Evolutionary conservation across 2,888 invertebrate species (phyloP).

Genomic region (Meloe dianella): DNA sequence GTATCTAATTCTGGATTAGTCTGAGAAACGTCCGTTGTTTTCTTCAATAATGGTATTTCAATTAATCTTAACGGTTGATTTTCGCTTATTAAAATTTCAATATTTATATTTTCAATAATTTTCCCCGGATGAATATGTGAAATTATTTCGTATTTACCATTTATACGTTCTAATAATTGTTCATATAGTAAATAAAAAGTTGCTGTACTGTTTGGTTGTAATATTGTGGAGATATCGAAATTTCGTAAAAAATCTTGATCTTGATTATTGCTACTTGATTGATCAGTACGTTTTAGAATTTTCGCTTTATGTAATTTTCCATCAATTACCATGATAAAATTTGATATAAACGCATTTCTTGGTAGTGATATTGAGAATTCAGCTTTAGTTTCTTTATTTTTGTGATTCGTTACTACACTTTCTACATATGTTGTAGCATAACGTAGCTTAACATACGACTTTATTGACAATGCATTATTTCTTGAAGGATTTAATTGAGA

Average conservation of each 20-base stretch:
- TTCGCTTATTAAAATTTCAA: slow-evolving; percentile 50
- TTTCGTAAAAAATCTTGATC: slow-evolving; percentile 36
- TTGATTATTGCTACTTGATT: slow-evolving; percentile 67
- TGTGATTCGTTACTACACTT: slow-evolving; percentile 67
- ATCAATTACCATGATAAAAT: slow-evolving; percentile 68
- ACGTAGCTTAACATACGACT: slow-evolving; percentile 46
- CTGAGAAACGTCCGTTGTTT: slow-evolving; percentile 34
- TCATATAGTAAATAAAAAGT: slow-evolving; percentile 75
- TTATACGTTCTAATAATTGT: slow-evolving; percentile 67
- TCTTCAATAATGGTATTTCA: slow-evolving; percentile 19
- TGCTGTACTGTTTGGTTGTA: slow-evolving; percentile 66
- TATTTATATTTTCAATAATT: slow-evolving; percentile 66
- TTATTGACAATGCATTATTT: not conserved
- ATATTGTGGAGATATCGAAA: slow-evolving; percentile 69
- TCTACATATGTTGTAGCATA: slow-evolving; percentile 69
- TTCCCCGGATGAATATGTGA: slow-evolving; percentile 71
- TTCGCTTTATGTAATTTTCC: slow-evolving; percentile 67
- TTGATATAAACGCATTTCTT: slow-evolving; percentile 70
- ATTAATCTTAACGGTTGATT: slow-evolving; percentile 20
- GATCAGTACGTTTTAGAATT: slow-evolving; percentile 64
- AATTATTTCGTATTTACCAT: slow-evolving; percentile 70
- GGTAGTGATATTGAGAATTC: slow-evolving; percentile 71
- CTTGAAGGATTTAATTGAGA: not conserved
- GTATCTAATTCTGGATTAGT: slow-evolving; percentile 59
- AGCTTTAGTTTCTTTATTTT: slow-evolving; percentile 59